Evolutionary conservation across 2,888 invertebrate species (phyloP).

Genomic region (Lochmaea crataegi): DNA sequence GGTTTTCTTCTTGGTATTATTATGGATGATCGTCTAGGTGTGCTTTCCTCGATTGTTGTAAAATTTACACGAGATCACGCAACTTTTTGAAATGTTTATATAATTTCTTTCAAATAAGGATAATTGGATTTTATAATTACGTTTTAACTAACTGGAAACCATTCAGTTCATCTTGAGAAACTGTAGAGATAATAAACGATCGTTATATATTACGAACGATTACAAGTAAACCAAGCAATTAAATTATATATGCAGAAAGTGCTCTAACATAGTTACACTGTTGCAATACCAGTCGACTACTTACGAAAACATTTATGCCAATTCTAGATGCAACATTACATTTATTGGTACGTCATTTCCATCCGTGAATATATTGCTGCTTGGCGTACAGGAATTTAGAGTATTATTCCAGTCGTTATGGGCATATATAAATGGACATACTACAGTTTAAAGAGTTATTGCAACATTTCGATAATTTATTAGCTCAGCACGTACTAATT

Average conservation of each 20-base stretch:
- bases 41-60: no score
- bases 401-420: not conserved
- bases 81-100: no score
- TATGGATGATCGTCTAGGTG: no score
- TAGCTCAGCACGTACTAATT: no score
- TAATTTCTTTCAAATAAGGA: not conserved
- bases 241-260: conserved; percentile 5
- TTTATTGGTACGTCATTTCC: conserved; percentile 11
- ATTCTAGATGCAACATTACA: conserved; percentile 7
- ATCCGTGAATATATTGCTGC: conserved; percentile 9
- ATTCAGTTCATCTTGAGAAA: not conserved
- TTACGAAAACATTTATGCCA: conserved; percentile 12
- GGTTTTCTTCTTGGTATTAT: no score
- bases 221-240: conserved; percentile 2
- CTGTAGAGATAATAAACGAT: not conserved
- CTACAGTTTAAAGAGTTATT: no score
- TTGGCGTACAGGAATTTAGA: not conserved
- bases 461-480: no score
- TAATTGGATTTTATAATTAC: not conserved
- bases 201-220: not conserved
- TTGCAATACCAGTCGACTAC: not conserved
- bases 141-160: not conserved
- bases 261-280: conserved; percentile 3
- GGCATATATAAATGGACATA: no score
- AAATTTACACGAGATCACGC: no score